Evolutionary conservation across 2,797 vertebrate species (phyloP).

Genomic region (Artibeus jamaicensis): DNA sequence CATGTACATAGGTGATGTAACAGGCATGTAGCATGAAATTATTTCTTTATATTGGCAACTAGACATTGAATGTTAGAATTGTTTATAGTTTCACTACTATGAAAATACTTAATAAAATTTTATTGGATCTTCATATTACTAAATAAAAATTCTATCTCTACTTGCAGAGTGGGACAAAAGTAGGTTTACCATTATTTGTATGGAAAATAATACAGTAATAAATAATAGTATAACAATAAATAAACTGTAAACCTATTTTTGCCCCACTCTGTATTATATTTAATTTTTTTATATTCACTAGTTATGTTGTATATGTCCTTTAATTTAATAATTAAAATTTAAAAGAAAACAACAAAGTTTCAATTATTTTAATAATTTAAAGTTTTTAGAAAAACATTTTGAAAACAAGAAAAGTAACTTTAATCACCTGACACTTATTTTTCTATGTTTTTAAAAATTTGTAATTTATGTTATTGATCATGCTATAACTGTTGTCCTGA

Average conservation of each 20-base stretch:
- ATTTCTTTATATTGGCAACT: neutral
- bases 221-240: neutral
- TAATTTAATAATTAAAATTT: neutral
- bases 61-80: neutral
- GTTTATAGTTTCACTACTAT: neutral
- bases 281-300: neutral
- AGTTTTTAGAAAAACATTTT: neutral
- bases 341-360: neutral
- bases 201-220: neutral
- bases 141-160: neutral
- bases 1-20: neutral
- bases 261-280: neutral
- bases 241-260: no score
- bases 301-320: neutral
- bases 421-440: no score
- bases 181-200: neutral
- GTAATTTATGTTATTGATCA: neutral
- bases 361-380: neutral
- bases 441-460: no score
- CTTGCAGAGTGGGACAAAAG: neutral
- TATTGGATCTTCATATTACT: neutral
- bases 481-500: no score
- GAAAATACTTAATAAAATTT: neutral
- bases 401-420: neutral
- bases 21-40: neutral